phyloP scores from a whole-genome alignment of 2,113 vertebrate genomes.

The Dasyornis broadbenti region DNA sequence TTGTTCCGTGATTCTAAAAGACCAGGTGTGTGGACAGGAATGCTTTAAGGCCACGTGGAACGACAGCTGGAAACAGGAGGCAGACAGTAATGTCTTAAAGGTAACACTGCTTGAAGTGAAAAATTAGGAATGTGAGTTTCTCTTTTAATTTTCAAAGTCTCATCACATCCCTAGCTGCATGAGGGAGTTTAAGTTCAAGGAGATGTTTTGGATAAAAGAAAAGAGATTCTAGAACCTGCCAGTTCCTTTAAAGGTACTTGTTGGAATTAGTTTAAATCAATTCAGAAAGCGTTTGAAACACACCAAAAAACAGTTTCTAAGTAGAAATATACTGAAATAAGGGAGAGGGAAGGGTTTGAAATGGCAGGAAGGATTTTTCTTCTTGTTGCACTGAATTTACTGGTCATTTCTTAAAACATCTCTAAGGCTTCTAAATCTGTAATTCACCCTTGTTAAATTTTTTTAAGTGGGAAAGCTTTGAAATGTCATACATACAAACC shows the following conservation, averaged over 20 bases:
- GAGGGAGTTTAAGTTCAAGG: neutral
- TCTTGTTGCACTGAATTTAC: neutral
- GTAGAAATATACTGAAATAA: neutral
- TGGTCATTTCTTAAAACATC: neutral
- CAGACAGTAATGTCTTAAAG: neutral
- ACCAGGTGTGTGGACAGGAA: neutral
- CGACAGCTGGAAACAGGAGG: neutral
- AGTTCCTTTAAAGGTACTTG: neutral
- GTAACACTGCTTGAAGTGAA: neutral
- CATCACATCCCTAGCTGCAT: neutral
- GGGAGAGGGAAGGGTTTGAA: neutral
- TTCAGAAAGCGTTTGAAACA: neutral
- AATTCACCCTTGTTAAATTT: neutral
- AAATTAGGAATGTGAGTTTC: neutral
- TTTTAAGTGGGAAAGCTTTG: neutral
- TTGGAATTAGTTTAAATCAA: neutral
- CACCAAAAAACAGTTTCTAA: neutral
- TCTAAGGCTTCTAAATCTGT: neutral
- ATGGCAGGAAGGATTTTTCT: neutral
- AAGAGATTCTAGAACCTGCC: accelerated
- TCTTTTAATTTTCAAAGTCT: neutral
- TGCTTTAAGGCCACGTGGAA: neutral
- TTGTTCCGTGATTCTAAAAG: neutral
- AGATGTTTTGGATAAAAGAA: neutral
- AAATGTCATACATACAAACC: neutral